These are phyloP conservation scores for Hypolimnas misippus DNA, from an alignment of 2,888 invertebrate species.

Conservation along the genomic window DNA sequence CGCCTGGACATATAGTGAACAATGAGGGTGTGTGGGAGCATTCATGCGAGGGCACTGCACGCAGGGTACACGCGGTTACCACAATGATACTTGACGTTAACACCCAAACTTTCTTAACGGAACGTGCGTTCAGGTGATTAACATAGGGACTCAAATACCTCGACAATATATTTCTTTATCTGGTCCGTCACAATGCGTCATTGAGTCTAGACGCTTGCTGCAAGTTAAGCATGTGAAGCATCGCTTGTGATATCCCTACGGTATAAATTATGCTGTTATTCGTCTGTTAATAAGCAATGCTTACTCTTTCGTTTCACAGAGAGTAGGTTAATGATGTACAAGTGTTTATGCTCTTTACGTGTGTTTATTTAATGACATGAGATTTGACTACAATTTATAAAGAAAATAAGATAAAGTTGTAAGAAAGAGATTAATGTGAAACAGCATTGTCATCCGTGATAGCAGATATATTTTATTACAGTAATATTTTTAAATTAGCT, in stretches of 20 bases:
- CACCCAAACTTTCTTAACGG: conserved; percentile 50
- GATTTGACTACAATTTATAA: not conserved
- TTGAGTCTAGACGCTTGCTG: conserved; percentile 93
- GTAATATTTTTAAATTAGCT: conserved; percentile 60
- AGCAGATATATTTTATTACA: not conserved
- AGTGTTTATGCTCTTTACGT: conserved; percentile 5
- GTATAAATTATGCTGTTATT: conserved; percentile 52
- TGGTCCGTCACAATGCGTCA: conserved; percentile 96
- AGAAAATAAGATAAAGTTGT: not conserved
- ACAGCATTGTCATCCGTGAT: not conserved
- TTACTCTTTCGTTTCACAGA: conserved; percentile 21
- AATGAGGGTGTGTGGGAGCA: conserved; percentile 54
- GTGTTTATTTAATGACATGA: conserved; percentile 21
- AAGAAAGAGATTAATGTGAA: not conserved
- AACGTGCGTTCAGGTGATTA: conserved; percentile 23
- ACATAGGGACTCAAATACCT: conserved; percentile 84
- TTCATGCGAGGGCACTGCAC: conserved; percentile 64
- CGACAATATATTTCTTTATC: conserved; percentile 96
- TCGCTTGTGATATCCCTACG: conserved; percentile 93
- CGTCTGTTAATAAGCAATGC: conserved; percentile 22
- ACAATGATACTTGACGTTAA: conserved; percentile 68
- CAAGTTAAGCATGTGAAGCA: conserved; percentile 95
- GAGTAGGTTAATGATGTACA: conserved; percentile 15
- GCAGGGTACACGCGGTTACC: conserved; percentile 66
- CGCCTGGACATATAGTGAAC: conserved; percentile 86